Evolutionary conservation across 2,113 vertebrate species (phyloP), one percentile per base, ranked within the genome.

Genomic region (Tachysurus fulvidraco): DNA sequence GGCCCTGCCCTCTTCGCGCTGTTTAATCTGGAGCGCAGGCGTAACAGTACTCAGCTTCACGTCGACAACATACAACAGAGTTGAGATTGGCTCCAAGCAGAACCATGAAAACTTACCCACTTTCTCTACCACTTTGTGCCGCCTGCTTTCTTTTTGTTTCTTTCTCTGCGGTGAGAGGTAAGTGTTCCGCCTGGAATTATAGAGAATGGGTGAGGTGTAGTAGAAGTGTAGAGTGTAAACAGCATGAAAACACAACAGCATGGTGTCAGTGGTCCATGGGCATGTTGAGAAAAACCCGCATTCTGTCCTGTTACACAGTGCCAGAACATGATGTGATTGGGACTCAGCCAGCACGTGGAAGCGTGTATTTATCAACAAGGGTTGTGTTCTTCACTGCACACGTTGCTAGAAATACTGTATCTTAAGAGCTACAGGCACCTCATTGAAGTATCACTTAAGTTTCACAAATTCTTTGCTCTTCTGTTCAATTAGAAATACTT

Each of bases 61-160:
- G 5, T 14, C 59, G 74, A 83, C 69, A 55, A 13, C 57, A n/a
- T 11, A 0, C 17, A 28, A 64, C 59, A 77, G 64, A 87, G 65
- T 82, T 65, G 60, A 12, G 36, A 71, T 55, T 6, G 64, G 2
- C 30, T 6, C 8, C 9, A 41, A 62, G 74, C 7, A 81, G 69
- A 87, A 88, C 2, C 10, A 95, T 95, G 95, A 92, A 84, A 90
- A 85, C 84, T 85, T 84, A n/a, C 8, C 50, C 28, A 57, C 11
- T 91, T 5, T 91, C 79, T 83, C 78, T 91, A 13, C 86, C 90
- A 91, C 91, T 94, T 91, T 90, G 93, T 41, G 50, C 90, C 4
- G 89, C 84, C 19, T 91, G 84, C 14, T 85, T 94, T 84, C 83
- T 94, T 81, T 76, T 90, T 28, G 90, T 60, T 30, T 71, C 78